Percentiles rank a stretch among this genome's conserved stretches.
phyloP scores from a whole-genome alignment of 2,797 vertebrate species.

The Iguana delicatissima region DNA sequence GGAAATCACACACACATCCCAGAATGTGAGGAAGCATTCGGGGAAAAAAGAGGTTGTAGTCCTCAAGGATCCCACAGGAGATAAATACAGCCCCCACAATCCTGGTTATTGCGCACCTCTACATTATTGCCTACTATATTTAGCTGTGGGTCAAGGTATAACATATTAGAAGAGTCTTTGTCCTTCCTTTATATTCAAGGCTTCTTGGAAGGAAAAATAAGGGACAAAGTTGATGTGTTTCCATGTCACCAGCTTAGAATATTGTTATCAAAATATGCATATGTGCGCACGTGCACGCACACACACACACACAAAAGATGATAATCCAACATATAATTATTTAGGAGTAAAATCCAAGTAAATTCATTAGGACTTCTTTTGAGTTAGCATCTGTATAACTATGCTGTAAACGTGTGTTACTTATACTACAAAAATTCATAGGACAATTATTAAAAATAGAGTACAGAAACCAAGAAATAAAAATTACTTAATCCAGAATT shows the following conservation, averaged over 20 bases:
- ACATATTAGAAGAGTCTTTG: neutral
- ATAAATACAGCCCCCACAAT: too few species aligned
- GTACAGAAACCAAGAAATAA: neutral
- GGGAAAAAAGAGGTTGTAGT: too few species aligned
- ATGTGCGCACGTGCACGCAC: too few species aligned
- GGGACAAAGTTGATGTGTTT: neutral
- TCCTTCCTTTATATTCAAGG: neutral
- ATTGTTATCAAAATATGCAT: neutral
- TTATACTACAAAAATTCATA: neutral
- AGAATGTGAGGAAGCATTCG: too few species aligned
- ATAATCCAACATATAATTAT: neutral
- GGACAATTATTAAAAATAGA: neutral
- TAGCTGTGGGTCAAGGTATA: neutral
- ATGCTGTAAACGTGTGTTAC: neutral
- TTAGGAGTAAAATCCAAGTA: neutral
- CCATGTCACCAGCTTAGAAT: neutral
- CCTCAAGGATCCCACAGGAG: too few species aligned
- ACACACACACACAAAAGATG: neutral
- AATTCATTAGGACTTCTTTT: neutral
- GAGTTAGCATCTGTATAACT: neutral
- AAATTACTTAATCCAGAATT: neutral
- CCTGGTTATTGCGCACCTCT: too few species aligned
- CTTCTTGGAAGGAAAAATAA: neutral
- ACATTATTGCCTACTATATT: neutral
- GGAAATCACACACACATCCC: too few species aligned